Evolutionary conservation across 2,113 vertebrate genomes (phyloP).

Genomic region (Erpornis zantholeuca): DNA sequence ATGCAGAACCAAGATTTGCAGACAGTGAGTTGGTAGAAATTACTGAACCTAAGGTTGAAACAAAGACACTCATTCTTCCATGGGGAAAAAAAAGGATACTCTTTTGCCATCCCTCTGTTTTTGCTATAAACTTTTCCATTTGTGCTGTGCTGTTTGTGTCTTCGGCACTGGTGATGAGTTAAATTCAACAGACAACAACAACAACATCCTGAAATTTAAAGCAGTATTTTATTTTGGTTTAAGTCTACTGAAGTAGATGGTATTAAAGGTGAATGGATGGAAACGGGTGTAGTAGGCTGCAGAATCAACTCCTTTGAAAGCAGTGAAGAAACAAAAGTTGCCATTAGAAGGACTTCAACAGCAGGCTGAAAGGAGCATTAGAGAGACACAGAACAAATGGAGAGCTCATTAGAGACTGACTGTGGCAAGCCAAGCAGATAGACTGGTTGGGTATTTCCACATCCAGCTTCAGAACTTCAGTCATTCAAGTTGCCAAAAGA

Average conservation of each 20-base stretch:
- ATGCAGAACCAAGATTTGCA: not conserved
- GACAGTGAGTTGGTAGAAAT: slow-evolving; percentile 12
- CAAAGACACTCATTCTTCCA: slow-evolving; percentile 39
- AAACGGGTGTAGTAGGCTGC: not conserved
- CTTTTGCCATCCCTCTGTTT: slow-evolving; percentile 37
- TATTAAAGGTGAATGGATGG: not conserved
- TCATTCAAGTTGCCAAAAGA: not conserved
- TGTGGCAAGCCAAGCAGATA: not conserved
- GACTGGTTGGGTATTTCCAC: not conserved
- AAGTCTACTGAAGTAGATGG: not conserved
- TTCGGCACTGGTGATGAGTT: slow-evolving; percentile 13
- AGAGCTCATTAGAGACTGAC: not conserved
- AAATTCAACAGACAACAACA: slow-evolving; percentile 42
- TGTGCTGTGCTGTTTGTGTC: slow-evolving; percentile 18
- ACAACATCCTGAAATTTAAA: slow-evolving; percentile 21
- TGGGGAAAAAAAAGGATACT: not conserved
- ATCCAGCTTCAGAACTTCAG: not conserved
- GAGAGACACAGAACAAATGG: not conserved
- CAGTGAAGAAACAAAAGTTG: not conserved
- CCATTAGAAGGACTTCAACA: not conserved
- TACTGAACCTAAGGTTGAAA: not conserved
- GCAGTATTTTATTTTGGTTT: slow-evolving; percentile 24
- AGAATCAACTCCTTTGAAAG: slow-evolving; percentile 13
- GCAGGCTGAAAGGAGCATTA: not conserved
- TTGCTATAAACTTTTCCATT: slow-evolving; percentile 61